A percentile compares a stretch with the other conserved stretches of the same genome.
Conservation (phyloP, 2,113 vertebrate genomes). For the Plestiodon gilberti region DNA sequence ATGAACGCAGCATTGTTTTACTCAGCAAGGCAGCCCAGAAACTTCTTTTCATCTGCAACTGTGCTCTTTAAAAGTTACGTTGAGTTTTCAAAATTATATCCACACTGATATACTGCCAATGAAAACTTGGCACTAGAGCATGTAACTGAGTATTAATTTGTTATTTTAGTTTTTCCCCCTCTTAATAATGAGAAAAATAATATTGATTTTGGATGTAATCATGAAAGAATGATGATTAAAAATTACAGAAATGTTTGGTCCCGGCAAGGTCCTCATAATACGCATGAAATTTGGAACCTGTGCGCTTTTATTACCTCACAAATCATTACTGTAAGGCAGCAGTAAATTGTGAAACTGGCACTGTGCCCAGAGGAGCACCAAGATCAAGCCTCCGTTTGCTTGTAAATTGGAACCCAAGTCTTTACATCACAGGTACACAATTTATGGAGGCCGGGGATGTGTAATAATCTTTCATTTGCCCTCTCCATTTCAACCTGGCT, state of each 20-base stretch:
- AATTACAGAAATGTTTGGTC: slow-evolving; percentile 74
- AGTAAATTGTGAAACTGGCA: slow-evolving; percentile 72
- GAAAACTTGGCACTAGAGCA: slow-evolving; percentile 59
- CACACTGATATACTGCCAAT: slow-evolving; percentile 50
- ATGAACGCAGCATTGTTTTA: neutral
- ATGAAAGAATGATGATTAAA: slow-evolving; percentile 68
- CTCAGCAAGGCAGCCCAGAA: neutral
- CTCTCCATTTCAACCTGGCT: slow-evolving; percentile 55
- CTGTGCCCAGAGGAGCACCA: slow-evolving; percentile 60
- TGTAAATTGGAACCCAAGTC: slow-evolving; percentile 67
- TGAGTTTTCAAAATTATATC: slow-evolving; percentile 63
- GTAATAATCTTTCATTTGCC: slow-evolving; percentile 62
- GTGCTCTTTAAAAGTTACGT: slow-evolving; percentile 55
- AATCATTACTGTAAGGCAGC: slow-evolving; percentile 69
- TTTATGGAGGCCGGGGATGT: slow-evolving; percentile 60
- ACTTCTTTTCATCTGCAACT: slow-evolving; percentile 33
- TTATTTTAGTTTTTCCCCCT: slow-evolving; percentile 67
- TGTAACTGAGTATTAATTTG: slow-evolving; percentile 62
- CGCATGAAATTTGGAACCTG: slow-evolving; percentile 72
- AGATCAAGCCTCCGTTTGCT: slow-evolving; percentile 71
- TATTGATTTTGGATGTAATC: slow-evolving; percentile 77
- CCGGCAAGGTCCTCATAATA: slow-evolving; percentile 59
- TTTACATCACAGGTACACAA: slow-evolving; percentile 66
- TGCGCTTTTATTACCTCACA: slow-evolving; percentile 71
- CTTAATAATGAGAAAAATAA: slow-evolving; percentile 76